Percentiles rank a stretch among this genome's conserved stretches.
Evolutionary conservation across 1,140 invertebrate genomes (phyloP).

Genomic region (Papilio glaucus): DNA sequence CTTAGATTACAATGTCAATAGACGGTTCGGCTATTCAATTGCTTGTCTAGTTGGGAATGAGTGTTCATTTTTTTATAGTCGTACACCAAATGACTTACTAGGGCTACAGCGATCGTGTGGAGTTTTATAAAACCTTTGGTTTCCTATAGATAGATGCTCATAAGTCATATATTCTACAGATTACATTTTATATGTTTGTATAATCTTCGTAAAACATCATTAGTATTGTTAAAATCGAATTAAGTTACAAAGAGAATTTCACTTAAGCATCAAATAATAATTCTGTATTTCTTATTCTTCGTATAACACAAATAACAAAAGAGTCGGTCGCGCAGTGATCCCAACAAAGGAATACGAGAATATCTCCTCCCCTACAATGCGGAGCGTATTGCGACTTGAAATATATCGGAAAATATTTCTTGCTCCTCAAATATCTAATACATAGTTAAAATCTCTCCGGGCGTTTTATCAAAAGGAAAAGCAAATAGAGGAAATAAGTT

Average conservation of each 20-base stretch:
- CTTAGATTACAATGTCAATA: slow-evolving; percentile 68
- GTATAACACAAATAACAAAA: slow-evolving; percentile 71
- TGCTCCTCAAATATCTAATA: slow-evolving; percentile 55
- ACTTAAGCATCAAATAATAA: slow-evolving; percentile 59
- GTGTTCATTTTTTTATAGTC: slow-evolving; percentile 47
- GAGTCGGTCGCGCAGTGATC: slow-evolving; percentile 62
- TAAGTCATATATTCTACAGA: neutral
- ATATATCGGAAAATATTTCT: slow-evolving; percentile 74
- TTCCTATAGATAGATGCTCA: neutral
- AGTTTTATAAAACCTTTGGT: slow-evolving; percentile 31
- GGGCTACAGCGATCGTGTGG: slow-evolving; percentile 5
- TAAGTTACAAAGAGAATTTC: slow-evolving; percentile 48
- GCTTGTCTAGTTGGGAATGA: slow-evolving; percentile 45
- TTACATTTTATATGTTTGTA: slow-evolving; percentile 40
- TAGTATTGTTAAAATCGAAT: slow-evolving; percentile 38
- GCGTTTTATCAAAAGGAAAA: slow-evolving; percentile 55
- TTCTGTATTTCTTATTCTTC: slow-evolving; percentile 65
- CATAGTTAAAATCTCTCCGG: slow-evolving; percentile 56
- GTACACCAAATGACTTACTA: slow-evolving; percentile 43
- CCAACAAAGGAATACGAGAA: slow-evolving; percentile 77
- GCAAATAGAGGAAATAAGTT: slow-evolving; percentile 44
- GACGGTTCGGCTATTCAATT: slow-evolving; percentile 54
- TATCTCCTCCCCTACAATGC: slow-evolving; percentile 68
- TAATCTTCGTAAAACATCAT: no score
- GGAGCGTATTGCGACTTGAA: slow-evolving; percentile 65